Conservation (phyloP, 2,888 invertebrate species). For the Cheilosia pagana region DNA sequence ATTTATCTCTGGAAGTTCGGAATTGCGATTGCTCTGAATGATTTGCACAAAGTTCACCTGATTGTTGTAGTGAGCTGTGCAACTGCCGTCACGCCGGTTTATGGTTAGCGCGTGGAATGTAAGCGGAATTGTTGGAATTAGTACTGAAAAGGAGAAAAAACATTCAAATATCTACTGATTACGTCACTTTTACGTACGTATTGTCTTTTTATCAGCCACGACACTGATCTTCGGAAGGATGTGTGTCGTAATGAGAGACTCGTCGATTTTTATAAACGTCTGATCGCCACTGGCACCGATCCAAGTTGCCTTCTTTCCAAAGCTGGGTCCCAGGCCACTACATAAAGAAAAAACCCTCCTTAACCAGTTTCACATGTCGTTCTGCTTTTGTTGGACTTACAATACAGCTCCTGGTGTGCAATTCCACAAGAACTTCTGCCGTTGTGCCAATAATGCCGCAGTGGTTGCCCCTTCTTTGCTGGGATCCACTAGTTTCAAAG, state of each 20-base stretch:
- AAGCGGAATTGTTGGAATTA: slow-evolving; percentile 91
- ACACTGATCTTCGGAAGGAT: slow-evolving; percentile 94
- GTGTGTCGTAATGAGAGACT: slow-evolving; percentile 95
- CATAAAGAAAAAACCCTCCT: slow-evolving; percentile 2
- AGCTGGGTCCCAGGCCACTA: slow-evolving; percentile 89
- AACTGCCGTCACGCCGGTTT: slow-evolving; percentile 94
- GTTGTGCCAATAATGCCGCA: slow-evolving; percentile 79
- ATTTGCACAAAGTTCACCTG: slow-evolving; percentile 92
- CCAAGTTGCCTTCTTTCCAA: slow-evolving; percentile 96
- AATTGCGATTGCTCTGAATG: slow-evolving; percentile 85
- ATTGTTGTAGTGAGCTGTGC: slow-evolving; percentile 92
- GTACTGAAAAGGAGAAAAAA: slow-evolving; percentile 86
- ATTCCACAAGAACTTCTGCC: slow-evolving; percentile 83
- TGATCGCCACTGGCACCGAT: slow-evolving; percentile 98
- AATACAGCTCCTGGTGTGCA: slow-evolving; percentile 83
- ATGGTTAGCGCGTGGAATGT: slow-evolving; percentile 95
- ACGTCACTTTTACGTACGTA: slow-evolving; percentile 85
- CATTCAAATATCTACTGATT: background rate
- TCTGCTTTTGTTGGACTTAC: slow-evolving; percentile 77
- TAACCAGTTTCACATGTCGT: background rate
- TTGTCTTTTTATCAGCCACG: slow-evolving; percentile 93
- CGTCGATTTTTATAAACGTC: slow-evolving; percentile 96
- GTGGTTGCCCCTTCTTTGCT: slow-evolving; percentile 78
- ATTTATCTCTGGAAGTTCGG: slow-evolving; percentile 80
- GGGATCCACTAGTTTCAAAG: slow-evolving; percentile 51